Evolutionary conservation across 2,888 invertebrate species (phyloP).

Genomic region (Megalurothrips usitatus): DNA sequence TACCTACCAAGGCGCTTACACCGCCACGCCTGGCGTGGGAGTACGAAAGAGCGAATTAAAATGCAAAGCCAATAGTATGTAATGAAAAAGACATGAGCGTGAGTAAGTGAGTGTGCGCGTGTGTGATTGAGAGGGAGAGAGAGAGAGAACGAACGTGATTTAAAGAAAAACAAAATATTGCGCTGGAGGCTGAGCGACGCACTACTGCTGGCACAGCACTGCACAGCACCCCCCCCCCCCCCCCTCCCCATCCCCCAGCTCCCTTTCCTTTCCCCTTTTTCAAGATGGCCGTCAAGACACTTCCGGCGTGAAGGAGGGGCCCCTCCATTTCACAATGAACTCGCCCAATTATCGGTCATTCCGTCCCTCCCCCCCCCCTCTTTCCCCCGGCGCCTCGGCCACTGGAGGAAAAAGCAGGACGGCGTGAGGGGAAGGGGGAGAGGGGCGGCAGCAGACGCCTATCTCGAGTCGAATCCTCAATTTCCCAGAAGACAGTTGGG

Average conservation of each 20-base stretch:
- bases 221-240: not conserved
- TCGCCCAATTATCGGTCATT: conserved; percentile 24
- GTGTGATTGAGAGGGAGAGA: no score
- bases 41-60: no score
- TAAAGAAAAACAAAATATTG: not conserved
- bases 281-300: conserved; percentile 24
- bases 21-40: no score
- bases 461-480: conserved; percentile 26
- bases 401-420: not conserved
- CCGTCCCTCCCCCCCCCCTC: not conserved
- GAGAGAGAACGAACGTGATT: not conserved
- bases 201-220: no score
- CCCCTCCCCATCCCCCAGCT: not conserved
- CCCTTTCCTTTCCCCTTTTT: conserved; percentile 1
- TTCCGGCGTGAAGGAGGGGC: conserved; percentile 18
- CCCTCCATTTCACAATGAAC: conserved; percentile 17
- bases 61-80: no score
- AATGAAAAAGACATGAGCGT: no score
- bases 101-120: no score
- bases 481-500: conserved; percentile 26
- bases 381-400: not conserved
- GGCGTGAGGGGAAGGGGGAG: not conserved
- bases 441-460: not conserved
- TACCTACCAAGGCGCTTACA: no score
- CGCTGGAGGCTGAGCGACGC: not conserved